phyloP scores from a whole-genome alignment of 2,113 vertebrate species.

The Spermophilus dauricus region DNA sequence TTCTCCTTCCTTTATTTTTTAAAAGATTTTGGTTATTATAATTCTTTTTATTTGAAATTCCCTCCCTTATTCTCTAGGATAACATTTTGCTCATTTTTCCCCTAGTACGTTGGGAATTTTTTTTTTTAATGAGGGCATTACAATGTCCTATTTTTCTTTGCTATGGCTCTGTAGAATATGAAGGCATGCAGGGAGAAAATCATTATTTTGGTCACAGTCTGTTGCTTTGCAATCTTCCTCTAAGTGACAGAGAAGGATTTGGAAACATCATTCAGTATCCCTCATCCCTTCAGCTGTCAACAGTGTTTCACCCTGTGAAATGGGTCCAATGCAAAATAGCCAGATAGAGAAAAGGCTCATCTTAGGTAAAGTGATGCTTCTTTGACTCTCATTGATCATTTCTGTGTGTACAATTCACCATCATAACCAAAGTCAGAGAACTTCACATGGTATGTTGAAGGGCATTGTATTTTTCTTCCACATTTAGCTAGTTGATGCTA shows the following conservation, averaged over 20 bases:
- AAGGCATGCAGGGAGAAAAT: neutral
- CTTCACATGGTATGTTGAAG: neutral
- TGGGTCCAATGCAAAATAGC: neutral
- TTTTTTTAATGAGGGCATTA: neutral
- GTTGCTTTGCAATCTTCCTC: neutral
- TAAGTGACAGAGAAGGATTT: conserved; percentile 1
- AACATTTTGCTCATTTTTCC: neutral
- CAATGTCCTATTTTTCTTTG: neutral
- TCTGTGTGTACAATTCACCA: neutral
- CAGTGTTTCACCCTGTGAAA: neutral
- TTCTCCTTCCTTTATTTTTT: neutral
- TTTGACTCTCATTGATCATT: neutral
- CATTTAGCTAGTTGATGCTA: neutral
- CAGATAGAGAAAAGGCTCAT: neutral
- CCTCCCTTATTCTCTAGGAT: neutral
- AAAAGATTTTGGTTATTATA: neutral
- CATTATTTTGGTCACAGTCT: neutral
- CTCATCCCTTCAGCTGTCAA: neutral
- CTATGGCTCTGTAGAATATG: neutral
- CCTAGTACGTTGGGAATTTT: neutral
- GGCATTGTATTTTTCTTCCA: accelerated
- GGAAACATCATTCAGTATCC: neutral
- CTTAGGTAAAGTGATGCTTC: neutral
- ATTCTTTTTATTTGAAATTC: neutral
- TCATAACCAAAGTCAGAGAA: neutral